phyloP scores from a whole-genome alignment of 2,797 vertebrate genomes.

The Falco peregrinus region DNA sequence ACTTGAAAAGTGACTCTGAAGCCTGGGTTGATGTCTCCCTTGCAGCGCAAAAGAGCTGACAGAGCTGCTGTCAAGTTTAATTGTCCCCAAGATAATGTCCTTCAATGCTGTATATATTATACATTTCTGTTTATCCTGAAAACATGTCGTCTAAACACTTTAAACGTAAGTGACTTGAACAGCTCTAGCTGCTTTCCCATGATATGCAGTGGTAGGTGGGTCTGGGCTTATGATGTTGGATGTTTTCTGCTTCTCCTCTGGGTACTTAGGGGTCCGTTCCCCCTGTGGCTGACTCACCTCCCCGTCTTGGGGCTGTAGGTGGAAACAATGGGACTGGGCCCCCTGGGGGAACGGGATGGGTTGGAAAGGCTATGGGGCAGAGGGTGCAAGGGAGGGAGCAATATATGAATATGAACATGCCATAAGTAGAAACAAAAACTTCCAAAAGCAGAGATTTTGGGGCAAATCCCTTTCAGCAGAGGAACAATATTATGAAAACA shows the following conservation, averaged over 20 bases:
- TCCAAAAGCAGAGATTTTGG: background rate
- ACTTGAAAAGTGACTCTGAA: background rate
- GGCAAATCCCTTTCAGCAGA: background rate
- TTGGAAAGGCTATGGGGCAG: background rate
- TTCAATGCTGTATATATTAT: background rate
- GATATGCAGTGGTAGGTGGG: background rate
- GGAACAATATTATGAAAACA: background rate
- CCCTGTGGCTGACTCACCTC: background rate
- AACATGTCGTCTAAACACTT: background rate
- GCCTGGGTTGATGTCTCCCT: background rate
- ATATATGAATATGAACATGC: accelerated
- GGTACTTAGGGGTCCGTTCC: background rate
- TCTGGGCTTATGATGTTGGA: background rate
- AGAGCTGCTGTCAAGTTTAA: constrained; percentile 1
- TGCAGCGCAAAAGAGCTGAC: constrained; percentile 5
- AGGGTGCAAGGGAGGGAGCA: accelerated
- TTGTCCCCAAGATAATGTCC: background rate
- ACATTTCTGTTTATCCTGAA: background rate
- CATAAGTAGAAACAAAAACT: background rate
- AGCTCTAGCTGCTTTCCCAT: background rate
- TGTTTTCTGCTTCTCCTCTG: background rate
- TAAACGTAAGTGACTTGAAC: background rate
- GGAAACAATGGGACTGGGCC: background rate
- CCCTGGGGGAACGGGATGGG: accelerated
- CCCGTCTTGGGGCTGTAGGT: background rate